Evolutionary conservation across 2,797 vertebrate species (phyloP), one percentile per base, ranked within the genome.

Genomic region (Urophycis tenuis): DNA sequence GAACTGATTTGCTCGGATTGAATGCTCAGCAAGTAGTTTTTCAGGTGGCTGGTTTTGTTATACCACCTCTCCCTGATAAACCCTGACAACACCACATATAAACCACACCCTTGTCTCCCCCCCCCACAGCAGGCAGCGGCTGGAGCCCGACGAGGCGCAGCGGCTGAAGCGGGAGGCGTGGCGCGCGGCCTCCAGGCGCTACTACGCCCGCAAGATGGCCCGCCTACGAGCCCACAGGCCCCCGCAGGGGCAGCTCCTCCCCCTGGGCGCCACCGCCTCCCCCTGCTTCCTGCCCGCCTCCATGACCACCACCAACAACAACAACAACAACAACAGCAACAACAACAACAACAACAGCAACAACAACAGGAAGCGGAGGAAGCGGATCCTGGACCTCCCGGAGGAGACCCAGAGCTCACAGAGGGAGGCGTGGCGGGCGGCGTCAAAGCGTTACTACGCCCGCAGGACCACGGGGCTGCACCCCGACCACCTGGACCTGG

Each of bases 371-470:
- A 91, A 89, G 82, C 90, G 77, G 80, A 83, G 74, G 1, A 85
- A 90, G 25, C 85, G 84, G 1, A 91, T 87, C 83, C 86, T 87
- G 0, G 86, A 92, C 29, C 85, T 92, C 77, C 80, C 91, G 0
- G 93, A 94, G 72, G 91, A 93, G 81, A 89, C 89, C 53, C 92
- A 92, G 89, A 87, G 84, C 35, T 76, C 83, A 67, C 91, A 88
- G 81, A 82, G 92, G 35, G 91, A 90, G 0, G 90, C 90, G 8
- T 93, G 92, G 93, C 86, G 93, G 82, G 92, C 91, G 0, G 92
- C 93, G 0, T 89, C 92, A 25, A 83, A 87, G 3, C 89, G 92
- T 0, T 89, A 92, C 49, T 91, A 93, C 1, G 92, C 91, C 75
- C 88, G 90, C 60, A 29, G 60, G 1, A 25, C 15, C 8, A 14